phyloP scores from a whole-genome alignment of 2,888 invertebrate genomes.

The Papilio protenor region DNA sequence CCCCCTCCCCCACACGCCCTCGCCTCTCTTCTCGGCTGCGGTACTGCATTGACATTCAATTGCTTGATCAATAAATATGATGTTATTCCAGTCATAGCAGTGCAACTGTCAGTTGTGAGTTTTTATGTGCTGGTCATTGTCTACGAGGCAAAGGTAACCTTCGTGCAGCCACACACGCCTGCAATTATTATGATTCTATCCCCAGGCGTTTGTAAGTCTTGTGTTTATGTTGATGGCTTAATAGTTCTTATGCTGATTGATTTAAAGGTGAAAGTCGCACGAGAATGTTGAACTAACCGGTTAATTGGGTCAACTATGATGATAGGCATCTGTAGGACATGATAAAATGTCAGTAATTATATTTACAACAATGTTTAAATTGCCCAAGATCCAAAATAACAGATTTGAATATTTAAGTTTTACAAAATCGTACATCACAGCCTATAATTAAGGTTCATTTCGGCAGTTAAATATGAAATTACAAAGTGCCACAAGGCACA shows the following conservation, averaged over 20 bases:
- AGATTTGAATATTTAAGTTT: not conserved
- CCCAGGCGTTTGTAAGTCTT: slow-evolving; percentile 25
- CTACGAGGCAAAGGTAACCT: slow-evolving; percentile 11
- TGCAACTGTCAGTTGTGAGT: slow-evolving; percentile 10
- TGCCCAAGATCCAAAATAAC: not conserved
- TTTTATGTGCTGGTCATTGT: slow-evolving; percentile 14
- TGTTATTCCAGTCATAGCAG: not conserved
- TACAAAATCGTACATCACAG: not conserved
- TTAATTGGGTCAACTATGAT: slow-evolving; percentile 27
- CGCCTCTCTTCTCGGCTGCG: not conserved
- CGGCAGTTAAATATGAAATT: not conserved
- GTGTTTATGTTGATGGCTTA: no score
- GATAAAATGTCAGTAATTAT: not conserved
- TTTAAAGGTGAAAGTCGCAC: slow-evolving; percentile 13
- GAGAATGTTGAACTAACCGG: not conserved
- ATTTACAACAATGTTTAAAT: not conserved
- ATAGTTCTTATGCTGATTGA: not conserved
- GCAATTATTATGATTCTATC: slow-evolving; percentile 27
- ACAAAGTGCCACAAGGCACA: not conserved
- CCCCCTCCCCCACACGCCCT: not conserved
- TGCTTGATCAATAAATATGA: slow-evolving; percentile 8
- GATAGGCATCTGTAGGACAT: not conserved
- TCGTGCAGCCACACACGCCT: not conserved
- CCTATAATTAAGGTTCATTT: not conserved
- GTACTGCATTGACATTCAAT: not conserved